phyloP scores from a whole-genome alignment of 2,888 invertebrate species.

The Muschampia staudingeri region DNA sequence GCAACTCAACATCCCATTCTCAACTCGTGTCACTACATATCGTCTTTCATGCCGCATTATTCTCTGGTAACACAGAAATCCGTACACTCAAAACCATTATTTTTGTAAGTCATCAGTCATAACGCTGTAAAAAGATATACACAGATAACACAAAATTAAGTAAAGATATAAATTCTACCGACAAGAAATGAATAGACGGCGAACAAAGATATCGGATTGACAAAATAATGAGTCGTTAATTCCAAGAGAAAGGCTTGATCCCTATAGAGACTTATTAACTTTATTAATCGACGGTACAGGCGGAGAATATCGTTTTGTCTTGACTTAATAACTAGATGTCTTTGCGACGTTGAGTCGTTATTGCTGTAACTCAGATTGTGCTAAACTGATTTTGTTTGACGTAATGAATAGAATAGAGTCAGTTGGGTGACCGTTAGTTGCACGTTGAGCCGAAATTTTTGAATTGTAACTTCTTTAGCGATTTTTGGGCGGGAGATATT shows the following conservation, averaged over 20 bases:
- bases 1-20: no score
- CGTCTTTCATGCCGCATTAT: neutral
- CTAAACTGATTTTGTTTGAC: no score
- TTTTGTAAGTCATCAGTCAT: no score
- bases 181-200: neutral
- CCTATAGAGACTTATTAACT: conserved; percentile 1
- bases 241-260: conserved; percentile 15
- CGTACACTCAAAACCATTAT: no score
- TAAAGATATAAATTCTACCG: neutral
- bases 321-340: neutral
- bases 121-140: neutral
- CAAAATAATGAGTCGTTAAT: conserved; percentile 7
- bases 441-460: no score
- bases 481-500: no score
- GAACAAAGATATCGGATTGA: conserved; percentile 20
- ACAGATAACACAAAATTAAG: neutral
- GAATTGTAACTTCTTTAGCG: no score
- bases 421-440: no score
- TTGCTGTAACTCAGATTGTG: no score
- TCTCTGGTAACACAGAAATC: neutral
- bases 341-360: no score
- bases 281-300: conserved; percentile 4
- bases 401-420: no score
- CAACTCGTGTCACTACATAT: no score
- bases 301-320: neutral